Evolutionary conservation across 1,140 invertebrate genomes (phyloP).

Genomic region (Sycophaga agraensis): DNA sequence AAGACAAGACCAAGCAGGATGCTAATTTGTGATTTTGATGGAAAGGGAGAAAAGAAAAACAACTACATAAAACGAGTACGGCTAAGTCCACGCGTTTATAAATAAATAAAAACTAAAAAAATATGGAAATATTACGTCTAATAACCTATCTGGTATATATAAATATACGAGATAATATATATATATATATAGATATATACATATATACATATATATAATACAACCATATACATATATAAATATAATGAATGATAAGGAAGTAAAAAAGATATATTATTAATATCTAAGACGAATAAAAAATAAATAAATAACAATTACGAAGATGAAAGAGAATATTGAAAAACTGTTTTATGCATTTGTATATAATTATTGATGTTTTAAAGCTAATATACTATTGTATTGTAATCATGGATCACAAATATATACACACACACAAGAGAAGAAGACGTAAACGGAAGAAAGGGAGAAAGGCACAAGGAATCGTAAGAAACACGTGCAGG

Average conservation of each 20-base stretch:
- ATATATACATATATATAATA: no score
- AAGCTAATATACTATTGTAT: constrained; percentile 43
- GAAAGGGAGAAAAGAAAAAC: constrained; percentile 8
- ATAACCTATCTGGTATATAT: constrained; percentile 43
- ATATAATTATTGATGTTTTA: constrained; percentile 51
- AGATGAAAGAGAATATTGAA: constrained; percentile 36
- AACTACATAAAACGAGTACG: constrained; percentile 40
- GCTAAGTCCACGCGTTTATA: constrained; percentile 54
- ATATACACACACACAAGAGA: constrained; percentile 7
- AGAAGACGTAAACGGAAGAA: neutral
- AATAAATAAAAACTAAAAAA: constrained; percentile 44
- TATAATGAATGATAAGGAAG: constrained; percentile 39
- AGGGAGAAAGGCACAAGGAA: neutral
- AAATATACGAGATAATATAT: no score
- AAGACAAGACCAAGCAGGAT: constrained; percentile 14
- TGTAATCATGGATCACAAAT: constrained; percentile 34
- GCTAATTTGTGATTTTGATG: no score
- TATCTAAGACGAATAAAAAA: constrained; percentile 40
- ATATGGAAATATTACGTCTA: constrained; percentile 51
- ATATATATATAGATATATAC: no score
- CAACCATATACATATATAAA: constrained; percentile 42
- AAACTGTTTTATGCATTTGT: constrained; percentile 51
- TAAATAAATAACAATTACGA: constrained; percentile 35
- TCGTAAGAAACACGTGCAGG: neutral
- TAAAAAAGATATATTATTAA: constrained; percentile 49